Conservation (phyloP, 2,113 vertebrate genomes). For the Forbesichthys agassizii region DNA sequence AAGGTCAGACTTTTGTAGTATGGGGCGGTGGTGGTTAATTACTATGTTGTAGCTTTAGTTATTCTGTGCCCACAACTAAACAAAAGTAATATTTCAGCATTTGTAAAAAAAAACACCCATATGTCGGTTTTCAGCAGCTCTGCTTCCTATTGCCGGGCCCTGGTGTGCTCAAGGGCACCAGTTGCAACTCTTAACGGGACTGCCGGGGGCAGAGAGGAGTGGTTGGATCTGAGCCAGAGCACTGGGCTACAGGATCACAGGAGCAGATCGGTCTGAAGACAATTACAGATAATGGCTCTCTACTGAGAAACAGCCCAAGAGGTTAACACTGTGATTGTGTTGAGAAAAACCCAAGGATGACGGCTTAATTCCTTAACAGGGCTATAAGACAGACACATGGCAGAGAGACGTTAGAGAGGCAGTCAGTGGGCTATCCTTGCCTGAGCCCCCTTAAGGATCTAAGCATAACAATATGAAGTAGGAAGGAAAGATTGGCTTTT, state of each 20-base stretch:
- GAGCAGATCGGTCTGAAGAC: slow-evolving; percentile 38
- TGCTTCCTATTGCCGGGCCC: slow-evolving; percentile 19
- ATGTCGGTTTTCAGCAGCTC: neutral
- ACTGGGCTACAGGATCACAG: slow-evolving; percentile 24
- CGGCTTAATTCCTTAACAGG: slow-evolving; percentile 7
- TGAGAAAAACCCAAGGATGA: slow-evolving; percentile 28
- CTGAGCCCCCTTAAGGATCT: slow-evolving; percentile 55
- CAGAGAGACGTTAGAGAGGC: slow-evolving; percentile 49
- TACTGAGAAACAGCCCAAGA: slow-evolving; percentile 13
- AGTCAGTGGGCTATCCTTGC: slow-evolving; percentile 47
- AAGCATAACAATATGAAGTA: slow-evolving; percentile 49
- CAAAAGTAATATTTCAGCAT: slow-evolving; percentile 17
- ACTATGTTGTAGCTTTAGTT: slow-evolving; percentile 1
- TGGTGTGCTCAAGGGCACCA: slow-evolving; percentile 33
- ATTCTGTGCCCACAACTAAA: neutral
- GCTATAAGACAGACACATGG: slow-evolving; percentile 33
- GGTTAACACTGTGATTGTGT: slow-evolving; percentile 31
- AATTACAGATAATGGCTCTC: slow-evolving; percentile 41
- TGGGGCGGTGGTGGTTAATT: neutral
- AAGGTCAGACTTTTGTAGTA: neutral
- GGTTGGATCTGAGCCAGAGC: slow-evolving; percentile 40
- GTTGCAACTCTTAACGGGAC: slow-evolving; percentile 35
- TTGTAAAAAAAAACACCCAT: slow-evolving; percentile 9
- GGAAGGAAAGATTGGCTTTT: slow-evolving; percentile 46
- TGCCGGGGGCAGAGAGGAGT: slow-evolving; percentile 32